These are phyloP conservation scores for Drosophila littoralis DNA, from an alignment of 1,140 invertebrate species.

Conservation along the genomic window DNA sequence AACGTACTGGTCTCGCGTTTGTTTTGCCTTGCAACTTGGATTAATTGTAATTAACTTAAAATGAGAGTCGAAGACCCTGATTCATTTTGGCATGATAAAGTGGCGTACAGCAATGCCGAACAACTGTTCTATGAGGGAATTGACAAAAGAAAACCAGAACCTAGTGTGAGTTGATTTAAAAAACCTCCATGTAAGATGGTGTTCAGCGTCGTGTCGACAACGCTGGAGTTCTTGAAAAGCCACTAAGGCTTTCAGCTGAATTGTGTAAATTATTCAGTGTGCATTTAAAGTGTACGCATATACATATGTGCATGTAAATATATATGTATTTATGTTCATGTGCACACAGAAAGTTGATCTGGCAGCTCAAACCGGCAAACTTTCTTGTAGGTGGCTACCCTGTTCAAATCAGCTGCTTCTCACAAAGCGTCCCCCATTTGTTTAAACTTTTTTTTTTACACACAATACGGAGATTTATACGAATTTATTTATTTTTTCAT, in stretches of 20 bases:
- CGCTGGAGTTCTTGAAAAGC: neutral
- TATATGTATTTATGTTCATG: slow-evolving; percentile 15
- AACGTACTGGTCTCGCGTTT: neutral
- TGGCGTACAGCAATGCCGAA: slow-evolving; percentile 46
- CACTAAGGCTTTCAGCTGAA: neutral
- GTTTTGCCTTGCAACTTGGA: neutral
- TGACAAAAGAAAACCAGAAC: neutral
- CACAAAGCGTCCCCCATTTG: slow-evolving; percentile 21
- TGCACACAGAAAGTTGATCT: slow-evolving; percentile 10
- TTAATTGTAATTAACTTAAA: neutral
- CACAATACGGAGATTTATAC: neutral
- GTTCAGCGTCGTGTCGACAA: neutral
- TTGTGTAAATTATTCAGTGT: neutral
- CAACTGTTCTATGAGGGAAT: slow-evolving; percentile 40
- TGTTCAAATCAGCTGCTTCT: slow-evolving; percentile 51
- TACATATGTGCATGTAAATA: neutral
- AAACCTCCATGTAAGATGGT: neutral
- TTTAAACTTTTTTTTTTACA: slow-evolving; percentile 13
- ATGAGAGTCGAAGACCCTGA: slow-evolving; percentile 54
- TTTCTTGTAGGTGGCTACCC: slow-evolving; percentile 48
- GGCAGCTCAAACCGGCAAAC: slow-evolving; percentile 26
- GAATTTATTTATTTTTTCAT: slow-evolving; percentile 16
- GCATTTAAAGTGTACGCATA: slow-evolving; percentile 13
- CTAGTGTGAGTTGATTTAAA: slow-evolving; percentile 26
- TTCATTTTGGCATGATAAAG: slow-evolving; percentile 56